Evolutionary conservation across 2,113 vertebrate species (phyloP).

Genomic region (Sceloporus undulatus): DNA sequence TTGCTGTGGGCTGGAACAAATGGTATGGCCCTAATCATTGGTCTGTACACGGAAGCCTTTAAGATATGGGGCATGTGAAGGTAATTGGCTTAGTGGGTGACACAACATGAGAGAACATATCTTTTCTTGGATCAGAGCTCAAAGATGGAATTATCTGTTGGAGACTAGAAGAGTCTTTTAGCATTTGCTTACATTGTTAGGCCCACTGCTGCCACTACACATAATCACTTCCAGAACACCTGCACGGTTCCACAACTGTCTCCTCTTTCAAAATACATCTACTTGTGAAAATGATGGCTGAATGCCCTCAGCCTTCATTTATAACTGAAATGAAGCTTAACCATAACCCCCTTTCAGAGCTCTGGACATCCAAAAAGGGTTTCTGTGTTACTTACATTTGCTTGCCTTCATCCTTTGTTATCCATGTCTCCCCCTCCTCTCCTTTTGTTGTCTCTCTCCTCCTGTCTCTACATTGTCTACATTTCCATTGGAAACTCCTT

Average conservation of each 20-base stretch:
- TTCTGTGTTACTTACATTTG: neutral
- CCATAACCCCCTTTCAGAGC: neutral
- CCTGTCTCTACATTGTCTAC: neutral
- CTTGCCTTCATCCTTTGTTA: neutral
- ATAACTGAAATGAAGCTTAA: neutral
- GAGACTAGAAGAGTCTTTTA: neutral
- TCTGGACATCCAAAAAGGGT: neutral
- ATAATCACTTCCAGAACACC: neutral
- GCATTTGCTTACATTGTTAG: neutral
- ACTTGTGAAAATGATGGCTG: neutral
- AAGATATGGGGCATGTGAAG: neutral
- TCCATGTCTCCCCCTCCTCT: neutral
- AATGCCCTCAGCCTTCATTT: neutral
- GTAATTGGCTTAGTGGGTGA: neutral
- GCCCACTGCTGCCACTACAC: neutral
- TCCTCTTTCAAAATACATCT: neutral
- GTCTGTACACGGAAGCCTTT: too few species aligned
- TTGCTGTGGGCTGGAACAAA: neutral
- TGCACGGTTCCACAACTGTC: neutral
- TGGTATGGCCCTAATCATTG: neutral
- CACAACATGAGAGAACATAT: too few species aligned
- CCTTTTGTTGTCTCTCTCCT: neutral
- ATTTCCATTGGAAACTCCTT: neutral
- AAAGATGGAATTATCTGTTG: too few species aligned
- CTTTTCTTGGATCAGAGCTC: too few species aligned